Evolutionary conservation across 2,888 invertebrate genomes (phyloP).

Genomic region (Aphidius colemani): DNA sequence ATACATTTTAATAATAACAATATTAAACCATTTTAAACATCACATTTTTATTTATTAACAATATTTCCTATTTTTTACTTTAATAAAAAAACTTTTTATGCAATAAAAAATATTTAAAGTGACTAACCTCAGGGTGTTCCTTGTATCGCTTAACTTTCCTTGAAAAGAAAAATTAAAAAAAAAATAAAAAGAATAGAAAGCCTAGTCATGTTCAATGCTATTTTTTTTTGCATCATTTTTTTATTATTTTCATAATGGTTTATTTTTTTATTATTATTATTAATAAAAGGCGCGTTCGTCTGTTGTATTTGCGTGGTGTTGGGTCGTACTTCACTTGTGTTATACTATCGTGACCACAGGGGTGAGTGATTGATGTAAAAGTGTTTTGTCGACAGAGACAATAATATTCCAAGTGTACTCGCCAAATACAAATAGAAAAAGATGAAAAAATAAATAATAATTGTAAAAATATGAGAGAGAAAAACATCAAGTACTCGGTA

Average conservation of each 20-base stretch:
- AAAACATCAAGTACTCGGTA: constrained; percentile 33
- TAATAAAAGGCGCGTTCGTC: constrained; percentile 5
- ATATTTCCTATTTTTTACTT: too few species aligned
- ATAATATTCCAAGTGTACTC: neutral
- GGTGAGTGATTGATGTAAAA: constrained; percentile 42
- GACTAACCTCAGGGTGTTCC: too few species aligned
- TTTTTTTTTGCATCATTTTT: neutral
- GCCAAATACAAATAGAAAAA: constrained; percentile 1
- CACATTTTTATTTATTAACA: too few species aligned
- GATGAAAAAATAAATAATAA: neutral
- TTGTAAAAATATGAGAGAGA: too few species aligned
- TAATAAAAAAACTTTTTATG: too few species aligned
- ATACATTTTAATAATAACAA: too few species aligned
- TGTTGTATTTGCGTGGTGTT: constrained; percentile 36
- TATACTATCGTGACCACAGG: constrained; percentile 32
- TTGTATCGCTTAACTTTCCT: too few species aligned
- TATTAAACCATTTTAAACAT: too few species aligned
- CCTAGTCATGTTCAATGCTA: too few species aligned
- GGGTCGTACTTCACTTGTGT: constrained; percentile 32
- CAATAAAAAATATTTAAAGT: too few species aligned
- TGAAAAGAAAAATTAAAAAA: too few species aligned
- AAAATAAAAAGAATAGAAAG: too few species aligned
- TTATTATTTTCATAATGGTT: neutral
- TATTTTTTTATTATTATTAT: neutral
- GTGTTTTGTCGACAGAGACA: constrained; percentile 29